Evolutionary conservation across 2,113 vertebrate species (phyloP).

Genomic region (Ceuthmochares aereus): DNA sequence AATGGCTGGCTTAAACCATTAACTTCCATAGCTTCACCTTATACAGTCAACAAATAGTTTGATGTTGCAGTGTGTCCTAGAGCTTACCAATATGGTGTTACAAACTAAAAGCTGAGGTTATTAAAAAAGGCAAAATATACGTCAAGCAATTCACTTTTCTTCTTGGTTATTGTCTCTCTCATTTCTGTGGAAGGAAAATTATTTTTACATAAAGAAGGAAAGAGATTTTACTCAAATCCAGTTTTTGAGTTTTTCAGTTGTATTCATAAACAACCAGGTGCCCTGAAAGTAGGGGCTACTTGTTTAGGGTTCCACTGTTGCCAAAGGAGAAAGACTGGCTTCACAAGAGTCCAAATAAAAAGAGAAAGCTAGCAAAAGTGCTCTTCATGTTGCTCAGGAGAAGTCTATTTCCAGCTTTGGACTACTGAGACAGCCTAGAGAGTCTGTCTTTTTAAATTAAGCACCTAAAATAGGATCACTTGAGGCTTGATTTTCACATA

Average conservation of each 20-base stretch:
- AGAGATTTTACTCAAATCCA: background rate
- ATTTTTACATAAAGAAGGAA: background rate
- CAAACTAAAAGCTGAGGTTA: background rate
- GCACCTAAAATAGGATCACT: background rate
- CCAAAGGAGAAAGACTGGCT: background rate
- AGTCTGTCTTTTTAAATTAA: background rate
- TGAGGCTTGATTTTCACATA: background rate
- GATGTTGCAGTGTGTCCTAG: background rate
- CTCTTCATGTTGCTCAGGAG: background rate
- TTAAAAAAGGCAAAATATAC: background rate
- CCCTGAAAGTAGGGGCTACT: background rate
- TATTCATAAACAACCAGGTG: background rate
- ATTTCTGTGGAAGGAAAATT: background rate
- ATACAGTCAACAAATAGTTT: background rate
- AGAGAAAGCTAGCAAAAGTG: background rate
- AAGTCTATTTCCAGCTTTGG: background rate
- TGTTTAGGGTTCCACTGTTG: background rate
- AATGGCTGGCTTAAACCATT: constrained; percentile 21
- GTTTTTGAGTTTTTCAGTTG: background rate
- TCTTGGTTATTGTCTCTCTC: background rate
- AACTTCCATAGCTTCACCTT: background rate
- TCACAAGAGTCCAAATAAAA: background rate
- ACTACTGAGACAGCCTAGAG: background rate
- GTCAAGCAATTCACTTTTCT: background rate
- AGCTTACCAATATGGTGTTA: background rate